Evolutionary conservation across 2,113 vertebrate species (phyloP), one percentile per base, ranked within the genome.

Genomic region (Pelobates fuscus): DNA sequence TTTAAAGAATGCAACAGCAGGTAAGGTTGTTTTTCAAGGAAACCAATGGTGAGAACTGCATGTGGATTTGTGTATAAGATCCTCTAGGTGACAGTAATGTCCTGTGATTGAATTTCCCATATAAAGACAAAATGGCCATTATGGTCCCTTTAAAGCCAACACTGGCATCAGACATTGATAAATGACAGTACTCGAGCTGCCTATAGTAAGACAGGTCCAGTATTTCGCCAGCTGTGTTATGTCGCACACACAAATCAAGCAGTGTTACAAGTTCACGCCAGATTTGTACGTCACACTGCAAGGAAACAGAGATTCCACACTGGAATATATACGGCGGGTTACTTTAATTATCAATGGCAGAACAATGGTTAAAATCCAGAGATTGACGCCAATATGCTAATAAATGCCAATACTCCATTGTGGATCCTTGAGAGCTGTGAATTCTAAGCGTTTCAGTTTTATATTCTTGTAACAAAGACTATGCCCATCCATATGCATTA

Each of bases 401-500:
- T 70, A 14, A 25, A 70, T 41, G 55, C 68, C 68, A 59, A n/a
- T 2, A 27, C 1, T 15, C 26, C 59, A 5, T 18, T 24, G 59
- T 29, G 8, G 41, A 59, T 29, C 43, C 11, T 11, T 14, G n/a
- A 2, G 12, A 7, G 41, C 18, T 29, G 10, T 11, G 8, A 25
- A 27, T 63, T 37, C 18, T 55, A n/a, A 55, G 52, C 20, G 21
- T 37, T 37, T 27, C 15, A 8, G 11, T 29, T 4, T 63, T 72
- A 18, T 63, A 17, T 37, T n/a, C 59, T 63, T 62, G 14, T 32
- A 72, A 72, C 70, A 72, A 72, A 72, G 70, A 44, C 43, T 32
- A 27, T 24, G 11, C 1, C 46, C 70, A 72, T 72, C 70, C 70
- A 72, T 72, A 72, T 72, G 62, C 70, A 72, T 72, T 30, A 21